Percentiles rank a stretch among this genome's conserved stretches.
phyloP scores from a whole-genome alignment of 2,888 invertebrate species.

The Caenorhabditis parvicauda region DNA sequence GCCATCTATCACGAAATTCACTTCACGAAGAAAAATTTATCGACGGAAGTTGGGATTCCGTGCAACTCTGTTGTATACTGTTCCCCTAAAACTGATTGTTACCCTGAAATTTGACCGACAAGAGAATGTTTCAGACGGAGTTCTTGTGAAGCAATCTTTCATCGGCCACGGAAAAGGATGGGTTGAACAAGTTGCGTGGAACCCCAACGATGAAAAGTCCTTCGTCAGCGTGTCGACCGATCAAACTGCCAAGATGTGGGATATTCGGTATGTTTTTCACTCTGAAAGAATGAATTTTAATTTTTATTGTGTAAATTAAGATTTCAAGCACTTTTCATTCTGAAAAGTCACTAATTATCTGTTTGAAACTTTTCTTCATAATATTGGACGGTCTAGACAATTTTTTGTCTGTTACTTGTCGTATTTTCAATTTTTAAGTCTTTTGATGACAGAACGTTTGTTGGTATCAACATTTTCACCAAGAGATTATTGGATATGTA shows the following conservation, averaged over 20 bases:
- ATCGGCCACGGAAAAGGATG: slow-evolving; percentile 85
- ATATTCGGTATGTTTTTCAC: slow-evolving; percentile 67
- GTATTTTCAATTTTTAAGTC: too few species aligned
- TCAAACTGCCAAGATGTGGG: slow-evolving; percentile 88
- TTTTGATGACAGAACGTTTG: too few species aligned
- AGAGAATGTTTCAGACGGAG: slow-evolving; percentile 66
- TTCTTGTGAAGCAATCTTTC: slow-evolving; percentile 82
- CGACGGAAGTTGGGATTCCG: too few species aligned
- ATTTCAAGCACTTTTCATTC: neutral
- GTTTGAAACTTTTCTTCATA: neutral
- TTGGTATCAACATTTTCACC: too few species aligned
- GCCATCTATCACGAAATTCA: too few species aligned
- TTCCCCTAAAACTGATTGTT: too few species aligned
- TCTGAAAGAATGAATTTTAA: neutral
- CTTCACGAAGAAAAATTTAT: too few species aligned
- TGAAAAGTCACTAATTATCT: neutral
- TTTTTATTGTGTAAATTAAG: slow-evolving; percentile 9
- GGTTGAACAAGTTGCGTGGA: slow-evolving; percentile 89
- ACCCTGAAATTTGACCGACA: neutral
- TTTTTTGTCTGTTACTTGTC: too few species aligned
- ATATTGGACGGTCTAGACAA: too few species aligned
- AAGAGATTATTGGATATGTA: too few species aligned
- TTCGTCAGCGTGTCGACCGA: slow-evolving; percentile 93
- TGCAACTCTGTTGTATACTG: too few species aligned
- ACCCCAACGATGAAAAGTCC: slow-evolving; percentile 76